Base-by-base conservation (phyloP, 2,797 vertebrate species). In the Lagodon rhomboides region DNA sequence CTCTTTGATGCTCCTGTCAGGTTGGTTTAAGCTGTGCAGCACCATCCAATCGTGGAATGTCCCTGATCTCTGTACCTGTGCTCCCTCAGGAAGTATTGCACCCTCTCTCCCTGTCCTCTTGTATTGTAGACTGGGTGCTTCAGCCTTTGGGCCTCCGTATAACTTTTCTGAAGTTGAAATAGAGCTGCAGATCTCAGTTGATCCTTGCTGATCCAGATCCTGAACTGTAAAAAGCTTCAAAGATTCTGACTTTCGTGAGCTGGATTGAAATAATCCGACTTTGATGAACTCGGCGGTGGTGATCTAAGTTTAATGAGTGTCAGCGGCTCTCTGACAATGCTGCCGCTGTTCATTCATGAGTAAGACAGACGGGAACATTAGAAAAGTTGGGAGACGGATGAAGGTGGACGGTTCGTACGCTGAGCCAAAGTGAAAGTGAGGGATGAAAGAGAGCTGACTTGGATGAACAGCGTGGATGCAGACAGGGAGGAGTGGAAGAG, bases 231-330 rank as follows among this genome's bases (percentile, higher is more conserved):
- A 79, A 82, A 73, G 55, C 72, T 70, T 60, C 59, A 73, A 75
- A 85, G 69, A 78, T 41, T 65, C 55, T 41, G 70, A 83, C 83
- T 90, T 82, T 86, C 76, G 80, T 73, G 80, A 83, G 53, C 68
- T 49, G 63, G 18, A 0, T 49, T 44, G 34, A 34, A 34, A 34
- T 34, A 34, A 34, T 34, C 34, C 34, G 34, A 34, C 34, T 34
- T 34, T 34, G 34, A 34, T 34, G 34, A 34, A 34, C 34, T 34
- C 34, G 7, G 8, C 34, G 0, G 25, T 11, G 22, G 55, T 77
- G 63, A 79, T 80, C 30, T 64, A n/a, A 64, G 44, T 77, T 75
- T 64, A 75, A 85, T 85, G 71, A 79, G 65, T 73, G 56, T 80
- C 73, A 82, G 70, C 65, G 60, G 62, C 50, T 34, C 46, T 75